Evolutionary conservation across 2,797 vertebrate species (phyloP).

Genomic region (Bovichtus diacanthus): DNA sequence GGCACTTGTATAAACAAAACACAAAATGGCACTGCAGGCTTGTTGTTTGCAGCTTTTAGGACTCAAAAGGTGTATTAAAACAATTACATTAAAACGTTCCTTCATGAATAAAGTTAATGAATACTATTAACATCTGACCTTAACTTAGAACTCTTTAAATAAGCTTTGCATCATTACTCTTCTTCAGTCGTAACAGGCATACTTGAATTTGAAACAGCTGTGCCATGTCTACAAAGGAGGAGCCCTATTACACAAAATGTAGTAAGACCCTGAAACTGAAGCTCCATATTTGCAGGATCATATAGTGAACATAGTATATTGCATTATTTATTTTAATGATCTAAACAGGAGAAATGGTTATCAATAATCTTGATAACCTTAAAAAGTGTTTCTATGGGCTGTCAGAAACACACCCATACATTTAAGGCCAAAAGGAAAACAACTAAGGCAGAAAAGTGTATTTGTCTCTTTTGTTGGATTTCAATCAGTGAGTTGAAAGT

Average conservation of each 20-base stretch:
- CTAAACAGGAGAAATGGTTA: slow-evolving; percentile 6
- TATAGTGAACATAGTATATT: slow-evolving; percentile 20
- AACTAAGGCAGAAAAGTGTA: slow-evolving; percentile 54
- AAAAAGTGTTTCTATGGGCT: slow-evolving; percentile 5
- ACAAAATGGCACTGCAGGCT: slow-evolving; percentile 68
- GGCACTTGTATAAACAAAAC: slow-evolving; percentile 73
- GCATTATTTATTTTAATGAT: slow-evolving; percentile 6
- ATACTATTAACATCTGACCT: slow-evolving; percentile 74
- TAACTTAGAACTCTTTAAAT: slow-evolving; percentile 80
- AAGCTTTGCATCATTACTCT: slow-evolving; percentile 68
- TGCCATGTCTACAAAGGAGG: slow-evolving; percentile 31
- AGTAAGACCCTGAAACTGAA: slow-evolving; percentile 44
- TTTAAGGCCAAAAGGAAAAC: slow-evolving; percentile 58
- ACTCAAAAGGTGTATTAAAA: slow-evolving; percentile 65
- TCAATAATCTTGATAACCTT: slow-evolving; percentile 13
- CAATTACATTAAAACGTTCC: slow-evolving; percentile 61
- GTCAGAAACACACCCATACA: slow-evolving; percentile 48
- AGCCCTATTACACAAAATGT: slow-evolving; percentile 41
- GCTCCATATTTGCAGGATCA: slow-evolving; percentile 32
- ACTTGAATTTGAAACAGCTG: slow-evolving; percentile 53
- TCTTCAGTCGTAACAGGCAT: slow-evolving; percentile 48
- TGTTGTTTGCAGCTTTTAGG: slow-evolving; percentile 37
- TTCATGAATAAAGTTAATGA: slow-evolving; percentile 67
- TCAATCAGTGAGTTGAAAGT: slow-evolving; percentile 39
- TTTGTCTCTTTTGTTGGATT: slow-evolving; percentile 37